Percentiles rank a stretch among this genome's conserved stretches.
These are phyloP conservation scores for Falco punctatus DNA, from an alignment of 2,113 vertebrate genomes.

Conservation along the genomic window DNA sequence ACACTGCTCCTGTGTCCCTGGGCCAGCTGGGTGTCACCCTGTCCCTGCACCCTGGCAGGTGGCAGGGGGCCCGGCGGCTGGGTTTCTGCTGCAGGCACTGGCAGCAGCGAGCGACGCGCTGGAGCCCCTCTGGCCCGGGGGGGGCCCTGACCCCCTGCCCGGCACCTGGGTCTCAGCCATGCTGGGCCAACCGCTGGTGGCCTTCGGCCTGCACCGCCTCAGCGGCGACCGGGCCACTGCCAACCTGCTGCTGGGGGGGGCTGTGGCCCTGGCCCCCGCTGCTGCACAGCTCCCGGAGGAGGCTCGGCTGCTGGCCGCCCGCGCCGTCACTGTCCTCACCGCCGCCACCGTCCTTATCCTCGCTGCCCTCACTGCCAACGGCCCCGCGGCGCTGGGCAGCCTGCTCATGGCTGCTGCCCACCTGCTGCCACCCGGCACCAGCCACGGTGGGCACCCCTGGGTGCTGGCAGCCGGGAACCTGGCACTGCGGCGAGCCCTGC, in stretches of 20 bases:
- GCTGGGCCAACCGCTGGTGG: not conserved
- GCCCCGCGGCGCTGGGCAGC: not conserved
- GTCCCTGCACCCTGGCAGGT: not conserved
- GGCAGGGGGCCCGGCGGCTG: not conserved
- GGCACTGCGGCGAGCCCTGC: not conserved
- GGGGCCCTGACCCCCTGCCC: not conserved
- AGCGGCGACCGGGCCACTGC: not conserved
- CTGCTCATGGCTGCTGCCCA: not conserved
- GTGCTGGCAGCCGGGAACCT: not conserved
- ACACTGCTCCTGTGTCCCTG: too few species aligned
- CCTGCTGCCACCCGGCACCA: not conserved
- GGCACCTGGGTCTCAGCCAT: not conserved
- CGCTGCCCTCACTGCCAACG: not conserved
- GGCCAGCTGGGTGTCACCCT: too few species aligned
- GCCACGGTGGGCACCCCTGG: not conserved
- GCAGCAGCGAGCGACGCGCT: not conserved
- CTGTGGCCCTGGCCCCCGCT: not conserved
- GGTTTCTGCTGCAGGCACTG: not conserved
- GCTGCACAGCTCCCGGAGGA: not conserved
- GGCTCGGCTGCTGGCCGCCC: not conserved
- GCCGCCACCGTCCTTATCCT: not conserved
- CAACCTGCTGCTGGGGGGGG: not conserved
- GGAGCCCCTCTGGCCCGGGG: not conserved
- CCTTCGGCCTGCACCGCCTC: not conserved
- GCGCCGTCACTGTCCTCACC: not conserved